Evolutionary conservation across 2,888 invertebrate species (phyloP).

Genomic region (Sympetrum striolatum): DNA sequence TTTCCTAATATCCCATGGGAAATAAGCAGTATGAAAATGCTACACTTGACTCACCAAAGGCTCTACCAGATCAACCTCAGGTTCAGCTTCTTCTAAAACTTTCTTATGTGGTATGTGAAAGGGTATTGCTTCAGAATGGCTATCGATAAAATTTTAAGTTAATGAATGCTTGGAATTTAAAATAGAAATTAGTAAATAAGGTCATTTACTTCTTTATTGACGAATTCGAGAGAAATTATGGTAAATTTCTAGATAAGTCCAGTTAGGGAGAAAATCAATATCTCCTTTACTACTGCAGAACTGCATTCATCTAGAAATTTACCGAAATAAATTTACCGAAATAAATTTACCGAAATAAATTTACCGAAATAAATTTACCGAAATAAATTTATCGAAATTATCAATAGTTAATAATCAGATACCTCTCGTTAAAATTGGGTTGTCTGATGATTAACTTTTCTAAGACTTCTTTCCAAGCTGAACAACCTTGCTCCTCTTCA

Average conservation of each 20-base stretch:
- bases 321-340: no score
- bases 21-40: neutral
- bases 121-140: conserved; percentile 58
- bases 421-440: neutral
- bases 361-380: no score
- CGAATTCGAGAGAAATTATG: neutral
- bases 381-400: no score
- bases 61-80: conserved; percentile 64
- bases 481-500: neutral
- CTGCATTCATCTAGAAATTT: no score
- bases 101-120: conserved; percentile 70
- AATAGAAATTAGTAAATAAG: no score
- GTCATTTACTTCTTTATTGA: no score
- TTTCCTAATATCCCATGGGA: neutral
- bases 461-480: neutral
- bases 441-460: neutral
- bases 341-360: no score
- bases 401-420: neutral
- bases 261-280: no score
- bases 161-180: neutral
- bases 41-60: conserved; percentile 63
- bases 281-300: no score
- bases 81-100: conserved; percentile 68
- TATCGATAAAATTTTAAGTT: conserved; percentile 48
- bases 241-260: no score